Conservation (phyloP, 2,797 vertebrate species). For the Sebastes diploproa region DNA sequence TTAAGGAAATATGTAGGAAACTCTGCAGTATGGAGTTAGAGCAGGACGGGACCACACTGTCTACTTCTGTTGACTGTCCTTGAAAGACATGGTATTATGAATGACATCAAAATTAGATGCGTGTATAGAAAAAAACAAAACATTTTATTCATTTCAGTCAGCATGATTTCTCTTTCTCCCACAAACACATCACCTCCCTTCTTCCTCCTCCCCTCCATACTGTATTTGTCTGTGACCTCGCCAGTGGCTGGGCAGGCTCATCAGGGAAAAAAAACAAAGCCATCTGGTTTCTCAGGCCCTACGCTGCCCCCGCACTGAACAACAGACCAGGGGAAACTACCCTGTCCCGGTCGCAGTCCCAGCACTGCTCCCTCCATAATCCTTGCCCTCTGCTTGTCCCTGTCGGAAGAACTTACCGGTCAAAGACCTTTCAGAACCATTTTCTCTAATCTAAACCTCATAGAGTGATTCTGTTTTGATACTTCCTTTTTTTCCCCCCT, state of each 20-base stretch:
- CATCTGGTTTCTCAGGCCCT: conserved; percentile 90
- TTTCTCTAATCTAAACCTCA: background rate
- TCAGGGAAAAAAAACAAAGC: conserved; percentile 84
- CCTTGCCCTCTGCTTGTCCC: conserved; percentile 27
- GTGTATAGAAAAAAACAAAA: background rate
- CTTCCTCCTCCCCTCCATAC: conserved; percentile 30
- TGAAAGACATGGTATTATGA: background rate
- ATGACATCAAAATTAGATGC: background rate
- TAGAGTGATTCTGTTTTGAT: background rate
- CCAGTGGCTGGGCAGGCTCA: conserved; percentile 70
- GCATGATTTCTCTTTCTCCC: conserved; percentile 45
- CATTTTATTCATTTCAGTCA: background rate
- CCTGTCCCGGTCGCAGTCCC: conserved; percentile 54
- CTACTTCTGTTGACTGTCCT: background rate
- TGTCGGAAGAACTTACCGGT: conserved; percentile 20
- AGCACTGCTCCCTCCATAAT: conserved; percentile 37
- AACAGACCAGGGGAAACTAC: conserved; percentile 77
- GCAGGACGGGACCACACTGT: no score
- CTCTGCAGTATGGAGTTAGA: background rate
- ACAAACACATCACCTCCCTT: conserved; percentile 58
- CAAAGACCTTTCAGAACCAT: conserved; percentile 8
- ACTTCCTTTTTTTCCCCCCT: background rate
- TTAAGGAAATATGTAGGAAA: background rate
- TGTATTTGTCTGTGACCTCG: conserved; percentile 76
- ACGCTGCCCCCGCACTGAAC: conserved; percentile 68